Evolutionary conservation across 2,113 vertebrate species (phyloP).

Genomic region (Paratilapia polleni): DNA sequence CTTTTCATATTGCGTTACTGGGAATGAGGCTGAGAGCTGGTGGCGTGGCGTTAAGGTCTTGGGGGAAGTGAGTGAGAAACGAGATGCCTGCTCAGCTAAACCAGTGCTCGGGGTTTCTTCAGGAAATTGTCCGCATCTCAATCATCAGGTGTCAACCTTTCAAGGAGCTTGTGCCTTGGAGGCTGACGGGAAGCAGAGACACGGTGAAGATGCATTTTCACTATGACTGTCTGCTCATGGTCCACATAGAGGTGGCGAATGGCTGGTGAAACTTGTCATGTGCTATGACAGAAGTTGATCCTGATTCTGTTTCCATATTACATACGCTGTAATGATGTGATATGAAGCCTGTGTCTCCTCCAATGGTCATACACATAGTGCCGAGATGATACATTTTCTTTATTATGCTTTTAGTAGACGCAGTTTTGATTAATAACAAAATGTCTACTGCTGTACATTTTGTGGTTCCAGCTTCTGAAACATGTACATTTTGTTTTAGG

Average conservation of each 20-base stretch:
- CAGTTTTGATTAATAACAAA: too few species aligned
- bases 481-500: too few species aligned
- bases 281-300: background rate
- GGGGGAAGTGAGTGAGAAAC: slow-evolving; percentile 22
- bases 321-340: background rate
- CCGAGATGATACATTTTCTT: too few species aligned
- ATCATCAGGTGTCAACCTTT: slow-evolving; percentile 45
- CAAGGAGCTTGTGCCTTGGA: slow-evolving; percentile 3
- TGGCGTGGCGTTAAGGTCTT: slow-evolving; percentile 20
- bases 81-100: slow-evolving; percentile 6
- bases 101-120: background rate
- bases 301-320: background rate
- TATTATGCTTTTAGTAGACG: too few species aligned
- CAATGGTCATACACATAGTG: background rate
- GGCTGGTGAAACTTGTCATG: background rate
- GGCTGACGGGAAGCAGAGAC: slow-evolving; percentile 58
- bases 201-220: background rate
- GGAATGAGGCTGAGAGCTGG: background rate
- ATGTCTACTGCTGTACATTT: too few species aligned
- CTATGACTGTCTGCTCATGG: background rate
- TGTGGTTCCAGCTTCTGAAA: too few species aligned
- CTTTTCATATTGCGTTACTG: slow-evolving; percentile 36
- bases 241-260: background rate
- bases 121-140: slow-evolving; percentile 53
- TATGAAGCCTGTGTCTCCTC: background rate